A percentile compares a stretch with the other conserved stretches of the same genome.
These are phyloP conservation scores for Corapipo altera DNA, from an alignment of 2,113 vertebrate genomes.

Conservation along the genomic window DNA sequence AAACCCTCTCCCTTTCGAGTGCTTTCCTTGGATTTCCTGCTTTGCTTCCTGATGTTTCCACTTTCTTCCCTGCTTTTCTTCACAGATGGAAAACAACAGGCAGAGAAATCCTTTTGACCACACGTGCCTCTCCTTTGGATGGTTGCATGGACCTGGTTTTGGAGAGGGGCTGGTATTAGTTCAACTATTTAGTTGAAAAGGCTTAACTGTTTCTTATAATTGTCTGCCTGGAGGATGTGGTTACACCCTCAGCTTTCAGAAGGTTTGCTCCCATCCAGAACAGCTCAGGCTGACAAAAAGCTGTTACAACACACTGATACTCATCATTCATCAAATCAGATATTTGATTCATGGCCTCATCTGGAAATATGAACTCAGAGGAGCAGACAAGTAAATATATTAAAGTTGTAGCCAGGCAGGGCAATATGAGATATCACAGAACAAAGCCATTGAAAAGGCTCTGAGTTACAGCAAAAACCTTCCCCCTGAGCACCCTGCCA, in stretches of 20 bases:
- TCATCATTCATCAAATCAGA: neutral
- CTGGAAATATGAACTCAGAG: neutral
- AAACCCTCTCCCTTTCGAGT: neutral
- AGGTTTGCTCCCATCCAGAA: neutral
- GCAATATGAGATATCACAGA: neutral
- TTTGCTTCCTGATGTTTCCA: neutral
- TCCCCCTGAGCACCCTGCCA: neutral
- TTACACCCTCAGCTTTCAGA: neutral
- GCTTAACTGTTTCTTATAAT: neutral
- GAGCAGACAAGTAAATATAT: neutral
- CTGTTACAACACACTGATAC: neutral
- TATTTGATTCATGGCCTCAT: neutral
- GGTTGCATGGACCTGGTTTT: neutral
- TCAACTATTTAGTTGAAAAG: neutral
- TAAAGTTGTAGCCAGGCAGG: neutral
- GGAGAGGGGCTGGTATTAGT: neutral
- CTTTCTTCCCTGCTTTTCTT: neutral
- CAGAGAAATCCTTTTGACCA: neutral
- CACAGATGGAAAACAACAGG: neutral
- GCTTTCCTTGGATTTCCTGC: slow-evolving; percentile 11
- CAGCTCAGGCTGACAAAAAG: neutral
- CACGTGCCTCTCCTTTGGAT: neutral
- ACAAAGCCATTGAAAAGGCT: neutral
- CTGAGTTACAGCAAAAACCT: neutral
- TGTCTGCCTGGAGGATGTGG: neutral